phyloP scores from a whole-genome alignment of 2,888 invertebrate genomes.

The Encarsia formosa region DNA sequence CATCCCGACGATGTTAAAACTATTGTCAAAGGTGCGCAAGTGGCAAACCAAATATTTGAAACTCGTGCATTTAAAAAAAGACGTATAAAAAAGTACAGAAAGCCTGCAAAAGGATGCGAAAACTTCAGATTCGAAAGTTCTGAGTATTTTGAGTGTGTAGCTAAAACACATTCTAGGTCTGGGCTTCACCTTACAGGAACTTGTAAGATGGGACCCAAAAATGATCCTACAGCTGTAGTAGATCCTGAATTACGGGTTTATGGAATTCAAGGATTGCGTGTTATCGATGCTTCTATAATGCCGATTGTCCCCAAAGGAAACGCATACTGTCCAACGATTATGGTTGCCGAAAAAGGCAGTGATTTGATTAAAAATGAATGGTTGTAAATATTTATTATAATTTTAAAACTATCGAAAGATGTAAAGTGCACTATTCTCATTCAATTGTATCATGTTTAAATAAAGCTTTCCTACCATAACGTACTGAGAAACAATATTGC shows the following conservation, averaged over 20 bases:
- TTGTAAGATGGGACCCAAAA: constrained; percentile 55
- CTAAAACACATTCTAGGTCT: constrained; percentile 65
- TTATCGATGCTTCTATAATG: constrained; percentile 58
- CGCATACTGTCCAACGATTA: constrained; percentile 56
- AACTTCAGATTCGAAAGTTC: constrained; percentile 53
- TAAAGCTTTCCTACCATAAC: no score
- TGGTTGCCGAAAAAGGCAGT: constrained; percentile 59
- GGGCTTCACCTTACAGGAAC: constrained; percentile 57
- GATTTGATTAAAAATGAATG: constrained; percentile 55
- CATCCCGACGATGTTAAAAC: background rate
- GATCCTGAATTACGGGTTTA: constrained; percentile 51
- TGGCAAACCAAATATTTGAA: background rate
- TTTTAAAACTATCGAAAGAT: no score
- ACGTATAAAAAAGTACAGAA: background rate
- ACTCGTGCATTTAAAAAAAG: background rate
- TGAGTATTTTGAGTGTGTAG: constrained; percentile 69
- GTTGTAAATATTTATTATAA: no score
- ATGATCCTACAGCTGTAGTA: constrained; percentile 53
- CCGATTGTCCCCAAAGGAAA: constrained; percentile 56
- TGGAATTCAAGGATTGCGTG: constrained; percentile 54
- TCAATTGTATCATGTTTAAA: no score
- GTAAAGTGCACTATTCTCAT: no score
- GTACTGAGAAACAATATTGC: no score
- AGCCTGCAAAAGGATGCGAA: background rate
- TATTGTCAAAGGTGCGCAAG: background rate